phyloP scores from a whole-genome alignment of 2,113 vertebrate genomes.

The Chunga burmeisteri region DNA sequence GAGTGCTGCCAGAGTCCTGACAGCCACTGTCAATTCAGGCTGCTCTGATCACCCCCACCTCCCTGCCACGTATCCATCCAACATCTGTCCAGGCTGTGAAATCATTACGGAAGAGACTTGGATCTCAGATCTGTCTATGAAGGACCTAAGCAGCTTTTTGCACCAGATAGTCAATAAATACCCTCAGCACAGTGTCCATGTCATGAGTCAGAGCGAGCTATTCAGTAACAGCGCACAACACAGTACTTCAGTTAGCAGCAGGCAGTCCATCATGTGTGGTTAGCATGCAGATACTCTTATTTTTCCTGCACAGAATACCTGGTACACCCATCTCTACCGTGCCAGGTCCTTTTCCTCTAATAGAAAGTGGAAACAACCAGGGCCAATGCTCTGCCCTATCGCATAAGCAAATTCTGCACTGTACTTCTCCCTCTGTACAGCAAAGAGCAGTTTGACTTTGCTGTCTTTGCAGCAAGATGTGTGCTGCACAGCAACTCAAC shows the following conservation, averaged over 20 bases:
- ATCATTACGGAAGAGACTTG: neutral
- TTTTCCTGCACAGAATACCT: neutral
- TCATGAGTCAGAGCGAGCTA: neutral
- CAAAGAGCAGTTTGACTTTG: neutral
- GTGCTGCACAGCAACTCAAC: neutral
- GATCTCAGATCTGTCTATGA: neutral
- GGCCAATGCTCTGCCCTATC: neutral
- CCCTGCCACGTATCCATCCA: neutral
- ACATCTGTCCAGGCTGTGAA: neutral
- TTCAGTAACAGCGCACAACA: neutral
- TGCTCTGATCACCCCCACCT: accelerated
- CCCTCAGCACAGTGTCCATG: neutral
- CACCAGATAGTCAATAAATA: neutral
- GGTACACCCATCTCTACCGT: neutral
- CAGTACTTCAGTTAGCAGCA: neutral
- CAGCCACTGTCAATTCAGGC: neutral
- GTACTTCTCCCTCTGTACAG: neutral
- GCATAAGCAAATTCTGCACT: neutral
- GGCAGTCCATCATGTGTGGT: neutral
- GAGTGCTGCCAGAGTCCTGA: neutral
- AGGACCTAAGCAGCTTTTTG: neutral
- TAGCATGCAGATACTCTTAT: accelerated
- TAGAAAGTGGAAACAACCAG: neutral
- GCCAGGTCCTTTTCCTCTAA: neutral
- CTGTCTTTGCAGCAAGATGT: neutral